phyloP scores from a whole-genome alignment of 2,113 vertebrate genomes.

The Falcunculus frontatus region DNA sequence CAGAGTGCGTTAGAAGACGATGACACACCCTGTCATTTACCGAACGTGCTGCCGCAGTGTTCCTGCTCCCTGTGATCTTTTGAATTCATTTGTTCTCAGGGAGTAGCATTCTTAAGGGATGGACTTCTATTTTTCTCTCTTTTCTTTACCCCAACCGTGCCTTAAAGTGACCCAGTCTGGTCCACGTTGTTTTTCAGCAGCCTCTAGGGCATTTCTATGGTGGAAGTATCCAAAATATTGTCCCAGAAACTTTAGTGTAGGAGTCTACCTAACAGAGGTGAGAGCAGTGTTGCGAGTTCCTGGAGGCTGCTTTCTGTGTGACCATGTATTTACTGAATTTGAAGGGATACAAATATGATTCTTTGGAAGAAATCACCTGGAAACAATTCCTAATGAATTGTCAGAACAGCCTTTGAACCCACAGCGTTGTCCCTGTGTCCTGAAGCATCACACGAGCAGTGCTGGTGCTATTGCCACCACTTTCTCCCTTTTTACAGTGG shows the following conservation, averaged over 20 bases:
- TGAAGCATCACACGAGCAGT: background rate
- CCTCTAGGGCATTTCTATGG: accelerated
- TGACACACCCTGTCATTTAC: background rate
- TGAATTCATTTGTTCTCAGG: background rate
- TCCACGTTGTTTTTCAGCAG: background rate
- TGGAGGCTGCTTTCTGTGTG: background rate
- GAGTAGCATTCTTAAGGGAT: background rate
- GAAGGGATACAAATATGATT: background rate
- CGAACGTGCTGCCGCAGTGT: accelerated
- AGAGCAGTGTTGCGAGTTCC: background rate
- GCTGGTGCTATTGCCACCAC: background rate
- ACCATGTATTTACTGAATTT: accelerated
- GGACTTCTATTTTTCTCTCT: background rate
- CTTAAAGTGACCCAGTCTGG: background rate
- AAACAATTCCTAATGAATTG: background rate
- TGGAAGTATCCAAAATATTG: background rate
- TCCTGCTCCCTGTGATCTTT: background rate
- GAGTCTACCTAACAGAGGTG: background rate
- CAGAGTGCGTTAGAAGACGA: accelerated
- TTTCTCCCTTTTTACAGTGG: background rate
- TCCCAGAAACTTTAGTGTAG: background rate
- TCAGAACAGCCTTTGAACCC: background rate
- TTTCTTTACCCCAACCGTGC: background rate
- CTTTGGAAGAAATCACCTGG: background rate
- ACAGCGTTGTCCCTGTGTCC: accelerated